Conservation (phyloP, 2,797 vertebrate species). For the Takifugu rubripes region DNA sequence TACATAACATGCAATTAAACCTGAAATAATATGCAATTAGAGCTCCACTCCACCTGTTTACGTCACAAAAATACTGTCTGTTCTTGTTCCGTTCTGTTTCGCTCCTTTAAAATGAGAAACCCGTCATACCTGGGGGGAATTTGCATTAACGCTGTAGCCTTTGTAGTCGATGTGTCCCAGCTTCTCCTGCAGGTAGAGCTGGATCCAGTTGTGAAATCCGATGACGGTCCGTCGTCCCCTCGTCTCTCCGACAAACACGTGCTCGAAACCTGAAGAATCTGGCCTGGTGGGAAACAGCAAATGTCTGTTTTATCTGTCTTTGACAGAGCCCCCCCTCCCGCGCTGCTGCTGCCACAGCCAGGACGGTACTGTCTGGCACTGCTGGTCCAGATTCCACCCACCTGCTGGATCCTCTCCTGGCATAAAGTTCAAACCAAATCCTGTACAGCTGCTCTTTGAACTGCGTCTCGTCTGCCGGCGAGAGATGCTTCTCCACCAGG, state of each 20-base stretch:
- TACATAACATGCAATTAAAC: too few relatives aligned
- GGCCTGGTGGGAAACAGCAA: slow-evolving; percentile 56
- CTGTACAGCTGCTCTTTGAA: slow-evolving; percentile 81
- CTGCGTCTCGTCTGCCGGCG: slow-evolving; percentile 57
- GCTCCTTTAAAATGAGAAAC: too few relatives aligned
- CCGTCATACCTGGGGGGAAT: slow-evolving; percentile 69
- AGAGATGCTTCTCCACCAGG: slow-evolving; percentile 76
- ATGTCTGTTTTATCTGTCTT: not conserved
- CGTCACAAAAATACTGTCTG: too few relatives aligned
- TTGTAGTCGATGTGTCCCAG: slow-evolving; percentile 81
- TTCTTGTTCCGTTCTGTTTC: too few relatives aligned
- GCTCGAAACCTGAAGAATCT: slow-evolving; percentile 83
- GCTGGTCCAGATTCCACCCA: slow-evolving; percentile 46
- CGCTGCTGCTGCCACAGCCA: not conserved
- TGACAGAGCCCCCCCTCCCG: not conserved
- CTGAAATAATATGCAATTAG: too few relatives aligned
- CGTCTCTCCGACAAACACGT: slow-evolving; percentile 82
- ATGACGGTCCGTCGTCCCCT: slow-evolving; percentile 78
- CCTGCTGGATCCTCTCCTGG: slow-evolving; percentile 78
- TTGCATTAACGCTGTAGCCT: slow-evolving; percentile 74
- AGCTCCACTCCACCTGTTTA: too few relatives aligned
- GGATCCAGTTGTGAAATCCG: slow-evolving; percentile 85
- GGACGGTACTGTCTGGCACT: slow-evolving; percentile 3
- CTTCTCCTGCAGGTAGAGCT: slow-evolving; percentile 83
- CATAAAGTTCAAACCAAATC: slow-evolving; percentile 83